Percentiles rank a stretch among this genome's conserved stretches.
These are phyloP conservation scores for Monodelphis domestica DNA, from an alignment of 2,797 vertebrate species.

Conservation along the genomic window DNA sequence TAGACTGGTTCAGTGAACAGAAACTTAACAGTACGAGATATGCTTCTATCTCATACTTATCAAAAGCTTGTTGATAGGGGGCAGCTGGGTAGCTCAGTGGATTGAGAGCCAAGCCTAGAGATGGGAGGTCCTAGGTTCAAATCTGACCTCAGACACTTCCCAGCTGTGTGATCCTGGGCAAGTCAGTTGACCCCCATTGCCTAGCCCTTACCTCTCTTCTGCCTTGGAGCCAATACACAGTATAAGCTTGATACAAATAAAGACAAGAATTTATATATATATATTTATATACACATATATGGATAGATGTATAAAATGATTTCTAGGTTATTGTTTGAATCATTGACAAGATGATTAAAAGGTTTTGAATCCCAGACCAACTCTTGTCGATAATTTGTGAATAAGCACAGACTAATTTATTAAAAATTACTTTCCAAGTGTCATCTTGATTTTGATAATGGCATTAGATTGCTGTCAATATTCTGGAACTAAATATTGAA, in stretches of 20 bases:
- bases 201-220: no score
- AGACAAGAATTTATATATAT: slow-evolving; percentile 22
- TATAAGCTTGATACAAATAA: not conserved
- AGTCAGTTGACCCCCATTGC: no score
- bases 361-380: not conserved
- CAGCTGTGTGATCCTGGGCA: no score
- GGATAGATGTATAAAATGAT: no score
- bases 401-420: not conserved
- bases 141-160: no score
- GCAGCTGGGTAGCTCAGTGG: no score
- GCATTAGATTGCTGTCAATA: not conserved
- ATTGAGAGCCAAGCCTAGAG: no score
- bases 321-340: slow-evolving; percentile 3
- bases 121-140: no score
- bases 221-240: no score
- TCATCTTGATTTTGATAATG: slow-evolving; percentile 3
- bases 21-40: not conserved
- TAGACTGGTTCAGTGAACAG: not conserved
- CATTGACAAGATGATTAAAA: slow-evolving; percentile 15
- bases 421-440: slow-evolving; percentile 22
- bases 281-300: no score
- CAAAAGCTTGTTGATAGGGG: not conserved
- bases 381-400: slow-evolving; percentile 20
- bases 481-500: not conserved
- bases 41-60: not conserved